Conservation (phyloP, 1,140 invertebrate genomes). For the silkworm (Bombyx mori) region ASM3026992v2 NC_085121.1:2117001-2117500, state of each 20-base stretch:
- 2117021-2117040: background rate
- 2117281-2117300: conserved; percentile 17
- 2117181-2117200: conserved; percentile 63
- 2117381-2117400: conserved; percentile 41
- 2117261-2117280: conserved; percentile 31
- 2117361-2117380: conserved; percentile 41
- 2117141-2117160: conserved; percentile 9
- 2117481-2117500: conserved; percentile 51
- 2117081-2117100: conserved; percentile 16
- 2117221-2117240: conserved; percentile 47
- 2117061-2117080: conserved; percentile 1
- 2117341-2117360: conserved; percentile 26
- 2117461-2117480: conserved; percentile 64
- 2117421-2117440: conserved; percentile 56
- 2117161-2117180: conserved; percentile 30
- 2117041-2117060: background rate
- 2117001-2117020: too few species aligned
- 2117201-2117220: conserved; percentile 63
- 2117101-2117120: conserved; percentile 57
- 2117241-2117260: conserved; percentile 27
- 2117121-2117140: conserved; percentile 58
- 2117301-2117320: conserved; percentile 33
- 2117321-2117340: conserved; percentile 6
- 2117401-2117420: conserved; percentile 39
- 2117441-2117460: conserved; percentile 64